Conservation (phyloP, 2,888 invertebrate species). For the Acrocera orbiculus region DNA sequence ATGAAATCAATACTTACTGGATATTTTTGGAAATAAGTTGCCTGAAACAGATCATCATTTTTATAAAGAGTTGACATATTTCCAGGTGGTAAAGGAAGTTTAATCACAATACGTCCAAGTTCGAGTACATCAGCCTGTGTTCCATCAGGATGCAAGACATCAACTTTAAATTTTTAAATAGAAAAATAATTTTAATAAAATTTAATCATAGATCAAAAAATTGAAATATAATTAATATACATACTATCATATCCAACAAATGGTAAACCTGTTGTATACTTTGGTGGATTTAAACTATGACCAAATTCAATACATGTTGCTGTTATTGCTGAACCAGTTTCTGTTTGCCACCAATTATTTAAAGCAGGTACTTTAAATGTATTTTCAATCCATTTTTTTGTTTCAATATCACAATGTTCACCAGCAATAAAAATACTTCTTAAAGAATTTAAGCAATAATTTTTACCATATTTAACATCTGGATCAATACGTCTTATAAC, state of each 20-base stretch:
- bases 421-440: constrained; percentile 70
- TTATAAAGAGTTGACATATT: constrained; percentile 67
- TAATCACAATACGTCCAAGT: constrained; percentile 66
- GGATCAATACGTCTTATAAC: constrained; percentile 67
- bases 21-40: constrained; percentile 65
- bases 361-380: constrained; percentile 56
- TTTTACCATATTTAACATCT: constrained; percentile 44
- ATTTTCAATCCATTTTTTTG: constrained; percentile 58
- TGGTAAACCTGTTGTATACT: constrained; percentile 65
- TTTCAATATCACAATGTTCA: constrained; percentile 85
- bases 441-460: constrained; percentile 53
- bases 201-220: neutral
- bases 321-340: constrained; percentile 80
- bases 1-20: constrained; percentile 41
- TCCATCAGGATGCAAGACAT: constrained; percentile 49
- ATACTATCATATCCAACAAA: constrained; percentile 76
- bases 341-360: constrained; percentile 97
- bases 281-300: constrained; percentile 50
- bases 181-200: neutral
- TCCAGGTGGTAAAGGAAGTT: constrained; percentile 79
- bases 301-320: constrained; percentile 65
- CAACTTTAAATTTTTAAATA: constrained; percentile 32
- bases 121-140: constrained; percentile 49
- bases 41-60: constrained; percentile 59
- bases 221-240: constrained; percentile 14